Percentiles rank a stretch among this genome's conserved stretches.
Conservation (phyloP, 2,113 vertebrate species). For the Lophius piscatorius region DNA sequence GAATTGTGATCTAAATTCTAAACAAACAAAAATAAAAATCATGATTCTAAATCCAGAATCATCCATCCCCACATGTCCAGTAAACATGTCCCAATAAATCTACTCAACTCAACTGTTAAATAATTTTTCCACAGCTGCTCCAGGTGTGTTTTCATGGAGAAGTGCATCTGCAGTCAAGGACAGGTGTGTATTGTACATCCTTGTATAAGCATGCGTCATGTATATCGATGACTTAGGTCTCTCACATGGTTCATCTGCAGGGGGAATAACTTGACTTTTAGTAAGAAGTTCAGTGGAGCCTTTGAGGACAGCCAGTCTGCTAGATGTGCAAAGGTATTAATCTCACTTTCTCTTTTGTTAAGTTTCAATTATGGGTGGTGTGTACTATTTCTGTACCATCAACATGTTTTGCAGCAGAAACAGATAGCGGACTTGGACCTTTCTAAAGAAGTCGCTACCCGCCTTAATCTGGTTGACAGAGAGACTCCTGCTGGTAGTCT, state of each 20-base stretch:
- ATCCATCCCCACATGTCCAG: not conserved
- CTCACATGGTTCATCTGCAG: slow-evolving; percentile 26
- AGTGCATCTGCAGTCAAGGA: slow-evolving; percentile 54
- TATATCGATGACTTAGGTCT: not conserved
- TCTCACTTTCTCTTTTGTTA: not conserved
- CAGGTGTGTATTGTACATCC: slow-evolving; percentile 58
- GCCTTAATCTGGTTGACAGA: slow-evolving; percentile 82
- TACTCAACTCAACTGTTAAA: not conserved
- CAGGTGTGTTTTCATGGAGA: slow-evolving; percentile 70
- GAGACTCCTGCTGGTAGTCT: slow-evolving; percentile 60
- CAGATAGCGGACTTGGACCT: slow-evolving; percentile 81
- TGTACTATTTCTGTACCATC: not conserved
- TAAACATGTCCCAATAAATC: not conserved
- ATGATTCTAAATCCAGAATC: not conserved
- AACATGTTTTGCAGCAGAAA: slow-evolving; percentile 57
- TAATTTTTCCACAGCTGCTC: slow-evolving; percentile 55
- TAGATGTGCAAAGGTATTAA: slow-evolving; percentile 50
- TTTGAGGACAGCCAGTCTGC: slow-evolving; percentile 43
- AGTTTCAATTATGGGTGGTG: not conserved
- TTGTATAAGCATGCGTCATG: not conserved
- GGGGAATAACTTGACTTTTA: slow-evolving; percentile 44
- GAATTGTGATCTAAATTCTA: no score
- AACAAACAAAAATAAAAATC: no score
- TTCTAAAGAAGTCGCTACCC: slow-evolving; percentile 86
- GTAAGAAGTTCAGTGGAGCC: slow-evolving; percentile 43